A percentile compares a stretch with the other conserved stretches of the same genome.
Evolutionary conservation across 2,797 vertebrate genomes (phyloP).

Genomic region (Clarias platycephalus): DNA sequence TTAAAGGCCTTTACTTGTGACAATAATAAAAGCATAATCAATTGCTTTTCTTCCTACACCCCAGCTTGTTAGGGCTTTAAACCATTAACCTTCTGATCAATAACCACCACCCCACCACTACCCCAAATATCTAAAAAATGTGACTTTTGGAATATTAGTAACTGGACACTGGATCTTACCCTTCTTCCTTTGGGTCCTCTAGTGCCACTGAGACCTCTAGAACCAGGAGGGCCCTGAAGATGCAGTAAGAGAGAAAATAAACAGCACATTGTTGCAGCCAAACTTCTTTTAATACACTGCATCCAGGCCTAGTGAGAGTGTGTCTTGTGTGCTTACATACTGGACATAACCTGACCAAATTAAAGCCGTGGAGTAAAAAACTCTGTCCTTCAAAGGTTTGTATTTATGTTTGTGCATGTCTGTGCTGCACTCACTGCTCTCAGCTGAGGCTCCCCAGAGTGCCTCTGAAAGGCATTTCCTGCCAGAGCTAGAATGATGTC

Average conservation of each 20-base stretch:
- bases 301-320: slow-evolving; percentile 14
- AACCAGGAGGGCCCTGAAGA: slow-evolving; percentile 83
- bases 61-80: no score
- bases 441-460: slow-evolving; percentile 24
- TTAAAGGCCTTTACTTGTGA: no score
- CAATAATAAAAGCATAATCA: no score
- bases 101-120: no score
- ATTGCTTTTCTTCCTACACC: no score
- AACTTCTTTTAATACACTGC: slow-evolving; percentile 29
- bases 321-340: slow-evolving; percentile 35
- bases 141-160: neutral
- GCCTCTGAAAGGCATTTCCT: slow-evolving; percentile 52
- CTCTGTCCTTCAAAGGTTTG: slow-evolving; percentile 39
- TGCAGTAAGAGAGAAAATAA: slow-evolving; percentile 39
- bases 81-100: no score
- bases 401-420: slow-evolving; percentile 51
- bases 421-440: slow-evolving; percentile 35
- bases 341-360: slow-evolving; percentile 45
- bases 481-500: slow-evolving; percentile 45
- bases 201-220: slow-evolving; percentile 75
- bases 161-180: slow-evolving; percentile 72
- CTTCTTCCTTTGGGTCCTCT: slow-evolving; percentile 84
- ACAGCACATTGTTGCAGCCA: slow-evolving; percentile 9
- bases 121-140: neutral
- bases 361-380: slow-evolving; percentile 27